These are phyloP conservation scores for Coccyzus lansbergi DNA, from an alignment of 2,797 vertebrate genomes.

Conservation along the genomic window DNA sequence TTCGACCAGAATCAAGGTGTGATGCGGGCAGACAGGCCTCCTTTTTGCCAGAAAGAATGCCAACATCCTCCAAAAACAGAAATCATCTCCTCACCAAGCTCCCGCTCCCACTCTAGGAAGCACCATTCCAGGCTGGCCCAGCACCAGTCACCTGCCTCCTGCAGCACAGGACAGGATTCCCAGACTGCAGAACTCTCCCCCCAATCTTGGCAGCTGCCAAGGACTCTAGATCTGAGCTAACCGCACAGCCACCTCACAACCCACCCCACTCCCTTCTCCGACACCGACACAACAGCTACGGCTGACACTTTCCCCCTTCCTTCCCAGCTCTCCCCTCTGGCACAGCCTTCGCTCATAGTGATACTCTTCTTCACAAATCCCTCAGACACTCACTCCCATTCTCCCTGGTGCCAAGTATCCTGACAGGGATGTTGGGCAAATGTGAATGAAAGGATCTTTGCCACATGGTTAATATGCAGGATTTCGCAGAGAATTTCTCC, in stretches of 20 bases:
- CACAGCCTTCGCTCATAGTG: neutral
- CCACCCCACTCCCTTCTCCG: neutral
- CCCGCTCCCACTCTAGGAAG: neutral
- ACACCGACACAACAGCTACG: neutral
- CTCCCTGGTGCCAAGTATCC: neutral
- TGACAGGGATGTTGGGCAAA: neutral
- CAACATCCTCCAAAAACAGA: neutral
- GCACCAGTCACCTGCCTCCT: neutral
- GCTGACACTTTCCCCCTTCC: neutral
- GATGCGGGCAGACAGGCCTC: neutral
- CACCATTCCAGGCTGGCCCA: neutral
- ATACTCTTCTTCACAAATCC: neutral
- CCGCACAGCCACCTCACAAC: neutral
- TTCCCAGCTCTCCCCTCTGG: neutral
- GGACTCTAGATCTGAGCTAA: neutral
- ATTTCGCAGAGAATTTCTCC: neutral
- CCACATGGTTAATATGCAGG: neutral
- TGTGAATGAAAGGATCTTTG: neutral
- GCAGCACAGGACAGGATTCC: neutral
- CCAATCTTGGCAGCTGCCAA: neutral
- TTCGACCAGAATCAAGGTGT: neutral
- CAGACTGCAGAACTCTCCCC: neutral
- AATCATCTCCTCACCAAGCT: neutral
- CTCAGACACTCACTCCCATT: neutral
- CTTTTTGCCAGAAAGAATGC: neutral